Evolutionary conservation across 2,888 invertebrate genomes (phyloP), one percentile per base, ranked within the genome.

Genomic region (Cheilosia soror): DNA sequence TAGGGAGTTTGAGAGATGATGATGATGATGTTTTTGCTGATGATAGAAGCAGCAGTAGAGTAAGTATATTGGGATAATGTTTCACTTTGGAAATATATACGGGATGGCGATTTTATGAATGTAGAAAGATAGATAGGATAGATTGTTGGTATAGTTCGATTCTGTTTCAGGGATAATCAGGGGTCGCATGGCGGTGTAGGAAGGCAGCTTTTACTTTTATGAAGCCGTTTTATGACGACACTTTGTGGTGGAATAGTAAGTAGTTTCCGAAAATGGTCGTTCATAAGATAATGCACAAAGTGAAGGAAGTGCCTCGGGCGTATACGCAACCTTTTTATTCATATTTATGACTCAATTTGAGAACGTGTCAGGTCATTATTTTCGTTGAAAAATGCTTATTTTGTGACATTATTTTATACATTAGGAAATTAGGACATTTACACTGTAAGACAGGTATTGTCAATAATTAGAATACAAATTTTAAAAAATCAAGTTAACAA

Each of bases 1-100:
- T 75, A 57, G 57, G 47, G 47, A 73, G 62, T 51, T 44, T 15
- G 25, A 37, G 49, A 31, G 15, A 58, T 68, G n/a, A 25, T 55
- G 20, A 72, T 62, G 53, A 33, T 60, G 53, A 4, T 31, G 31
- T 11, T 9, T 37, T 37, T 37, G 33, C 33, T 33, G 33, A 33
- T 33, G 33, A 33, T 7, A 33, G 9, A 3, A 37, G 20, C 20
- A 20, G 4, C n/a, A 60, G 40, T 51, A 33, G 63, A 5, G 31
- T 11, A 4, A 4, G 15, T 9, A n/a, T 33, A 27, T 37, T 31
- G 47, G 25, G 55, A 65, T 62, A 62, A 72, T 72, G 62, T 53
- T 53, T 72, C 62, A 53, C 33, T 72, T 53, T 25, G 42, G n/a
- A 51, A 55, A 33, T 60, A 33, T 40, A 20, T 2, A 25, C 5